Evolutionary conservation across 2,888 invertebrate species (phyloP).

Genomic region (Microplitis deprimator): DNA sequence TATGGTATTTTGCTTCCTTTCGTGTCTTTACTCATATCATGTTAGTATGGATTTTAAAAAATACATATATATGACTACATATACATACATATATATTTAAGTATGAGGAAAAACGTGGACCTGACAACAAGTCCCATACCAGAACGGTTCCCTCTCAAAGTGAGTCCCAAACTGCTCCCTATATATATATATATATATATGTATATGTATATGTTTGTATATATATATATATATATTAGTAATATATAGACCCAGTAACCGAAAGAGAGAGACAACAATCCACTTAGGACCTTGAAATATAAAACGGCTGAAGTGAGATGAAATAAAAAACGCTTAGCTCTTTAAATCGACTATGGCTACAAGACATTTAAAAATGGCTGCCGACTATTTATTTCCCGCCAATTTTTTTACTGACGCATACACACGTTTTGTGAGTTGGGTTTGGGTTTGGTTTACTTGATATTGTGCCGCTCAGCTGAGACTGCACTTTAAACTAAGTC

Average conservation of each 20-base stretch:
- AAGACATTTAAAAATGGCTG: constrained; percentile 67
- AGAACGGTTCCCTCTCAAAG: too few species aligned
- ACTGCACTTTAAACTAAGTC: too few species aligned
- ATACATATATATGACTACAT: background rate
- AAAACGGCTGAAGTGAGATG: too few species aligned
- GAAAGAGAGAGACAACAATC: constrained; percentile 33
- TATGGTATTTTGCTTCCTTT: background rate
- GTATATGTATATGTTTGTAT: too few species aligned
- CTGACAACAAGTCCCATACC: too few species aligned
- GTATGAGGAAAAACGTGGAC: background rate
- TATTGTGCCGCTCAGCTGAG: constrained; percentile 38
- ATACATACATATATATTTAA: background rate
- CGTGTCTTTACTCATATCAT: constrained; percentile 17
- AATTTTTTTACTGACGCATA: constrained; percentile 10
- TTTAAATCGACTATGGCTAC: constrained; percentile 60
- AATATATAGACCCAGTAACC: constrained; percentile 9
- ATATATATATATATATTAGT: too few species aligned
- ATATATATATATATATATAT: too few species aligned
- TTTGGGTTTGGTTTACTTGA: too few species aligned
- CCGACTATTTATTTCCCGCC: constrained; percentile 30
- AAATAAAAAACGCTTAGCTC: constrained; percentile 46
- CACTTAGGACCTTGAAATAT: constrained; percentile 12
- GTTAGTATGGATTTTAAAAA: background rate
- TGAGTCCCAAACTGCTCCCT: too few species aligned
- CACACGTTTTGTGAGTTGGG: too few species aligned